Evolutionary conservation across 1,140 invertebrate genomes (phyloP), one percentile per base, ranked within the genome.

Genomic region (Eumeta japonica): DNA sequence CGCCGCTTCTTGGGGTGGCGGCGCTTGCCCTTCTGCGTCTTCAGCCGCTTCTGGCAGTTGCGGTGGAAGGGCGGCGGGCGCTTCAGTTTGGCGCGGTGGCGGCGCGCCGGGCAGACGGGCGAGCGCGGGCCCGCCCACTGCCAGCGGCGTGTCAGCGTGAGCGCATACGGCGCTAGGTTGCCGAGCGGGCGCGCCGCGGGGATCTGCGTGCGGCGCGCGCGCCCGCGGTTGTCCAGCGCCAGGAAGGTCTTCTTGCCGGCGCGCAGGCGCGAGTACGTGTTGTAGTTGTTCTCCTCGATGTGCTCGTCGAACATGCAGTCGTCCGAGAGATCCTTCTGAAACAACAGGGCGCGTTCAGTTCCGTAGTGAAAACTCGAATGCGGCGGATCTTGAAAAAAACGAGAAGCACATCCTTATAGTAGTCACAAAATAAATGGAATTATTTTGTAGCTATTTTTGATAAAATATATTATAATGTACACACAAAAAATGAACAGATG

Each of bases 221-320:
- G 73, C 3, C 89, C 89, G 27, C 77, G 67, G 41, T 82, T 81
- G 59, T 88, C 86, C 28, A 91, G 66, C 15, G 86, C 89, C 52
- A 92, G 71, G 67, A 88, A 92, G 1, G 86, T 87, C 46, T 84
- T 82, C 48, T 79, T 79, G 9, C 76, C 63, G 51, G 82, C 85
- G 15, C 63, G 55, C 78, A 89, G 86, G 58, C 82, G 81, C 46
- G 86, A 87, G 73, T 92, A 92, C 4, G 86, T 87, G 67, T 90
- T 91, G 79, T 90, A 91, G 62, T 88, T 84, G 62, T 90, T 85
- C 59, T 85, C 80, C 61, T 88, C 86, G 64, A 91, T 83, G 58
- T 83, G 87, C 65, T 92, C 89, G 64, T 89, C 87, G 79, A 92
- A 91, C 47, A 90, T 78, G 74, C 89, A 92, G 60, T 91, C 89